Base-by-base conservation (phyloP, 1,140 invertebrate species). In the Dendrolimus kikuchii region DNA sequence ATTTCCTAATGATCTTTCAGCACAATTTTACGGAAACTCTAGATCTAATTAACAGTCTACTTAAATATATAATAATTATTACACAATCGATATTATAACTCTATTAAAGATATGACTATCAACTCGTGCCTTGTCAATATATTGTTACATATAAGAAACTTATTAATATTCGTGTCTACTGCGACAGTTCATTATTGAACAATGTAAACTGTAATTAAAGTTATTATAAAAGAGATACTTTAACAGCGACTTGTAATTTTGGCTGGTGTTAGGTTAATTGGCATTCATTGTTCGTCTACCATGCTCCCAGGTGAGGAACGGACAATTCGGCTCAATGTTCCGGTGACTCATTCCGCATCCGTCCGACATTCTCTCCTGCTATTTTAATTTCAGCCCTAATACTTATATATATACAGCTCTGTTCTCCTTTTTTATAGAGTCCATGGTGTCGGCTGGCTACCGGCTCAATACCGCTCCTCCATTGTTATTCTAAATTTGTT, bases 311-410 rank as follows among this genome's bases (percentile, higher is more conserved):
- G 63, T 67, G 64, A 72, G 62, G 60, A 64, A 62, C 62, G 62
- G 57, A 68, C 58, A 67, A 64, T 74, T 72, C 64, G 68, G 71
- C 58, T 53, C 66, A 66, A 63, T 60, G 74, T 74, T 74, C 74
- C 72, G 70, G 71, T 77, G 74, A 74, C 59, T 74, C 74, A 73
- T 51, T 38, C 41, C 45, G 57, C 64, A 77, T 77, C 71, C 70
- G 69, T 63, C 23, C 23, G 23, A 23, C 23, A 23, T 23, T 23
- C 3, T 23, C 23, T 23, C 23, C 23, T 23, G 23, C 23, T 23
- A 23, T 23, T 23, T 23, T 23, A 23, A 23, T 23, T 23, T 23
- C 23, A 23, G 3, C 23, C 23, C 23, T 23, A 23, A 23, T 23
- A 23, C 3, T 3, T 23, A 23, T 23, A 23, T 23, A 3, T 23